Percentiles rank a stretch among this genome's conserved stretches.
Conservation (phyloP, 2,888 invertebrate genomes). For the Apamea anceps region DNA sequence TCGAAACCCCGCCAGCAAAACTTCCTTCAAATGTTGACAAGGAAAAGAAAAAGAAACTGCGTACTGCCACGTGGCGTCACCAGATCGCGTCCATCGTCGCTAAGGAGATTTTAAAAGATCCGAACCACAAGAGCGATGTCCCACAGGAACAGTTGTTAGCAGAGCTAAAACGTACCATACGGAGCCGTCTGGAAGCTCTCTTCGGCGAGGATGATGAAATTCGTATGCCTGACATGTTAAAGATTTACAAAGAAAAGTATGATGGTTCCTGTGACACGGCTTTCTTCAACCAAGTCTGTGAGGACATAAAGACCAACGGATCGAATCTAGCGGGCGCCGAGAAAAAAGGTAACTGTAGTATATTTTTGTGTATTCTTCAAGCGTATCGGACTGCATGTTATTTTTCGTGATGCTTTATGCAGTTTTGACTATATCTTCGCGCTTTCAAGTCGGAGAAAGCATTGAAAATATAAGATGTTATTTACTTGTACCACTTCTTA, state of each 20-base stretch:
- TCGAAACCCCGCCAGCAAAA: constrained; percentile 1
- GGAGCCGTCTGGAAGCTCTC: constrained; percentile 34
- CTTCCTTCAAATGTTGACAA: neutral
- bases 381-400: constrained; percentile 15
- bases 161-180: constrained; percentile 41
- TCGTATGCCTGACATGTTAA: constrained; percentile 34
- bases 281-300: constrained; percentile 33
- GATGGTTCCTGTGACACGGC: constrained; percentile 7
- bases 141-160: neutral
- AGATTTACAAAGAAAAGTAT: constrained; percentile 31
- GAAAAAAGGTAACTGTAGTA: constrained; percentile 47
- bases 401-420: constrained; percentile 7
- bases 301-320: neutral
- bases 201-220: constrained; percentile 26
- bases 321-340: neutral
- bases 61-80: constrained; percentile 43
- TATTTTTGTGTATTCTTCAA: constrained; percentile 37
- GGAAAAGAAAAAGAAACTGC: constrained; percentile 17
- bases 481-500: constrained; percentile 8
- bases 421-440: constrained; percentile 12
- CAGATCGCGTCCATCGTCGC: constrained; percentile 33
- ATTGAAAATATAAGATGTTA: constrained; percentile 19
- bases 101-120: constrained; percentile 35
- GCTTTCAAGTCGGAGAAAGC: constrained; percentile 3
- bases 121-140: neutral